Conservation (phyloP, 2,797 vertebrate genomes). For the Gymnothorax javanicus region DNA sequence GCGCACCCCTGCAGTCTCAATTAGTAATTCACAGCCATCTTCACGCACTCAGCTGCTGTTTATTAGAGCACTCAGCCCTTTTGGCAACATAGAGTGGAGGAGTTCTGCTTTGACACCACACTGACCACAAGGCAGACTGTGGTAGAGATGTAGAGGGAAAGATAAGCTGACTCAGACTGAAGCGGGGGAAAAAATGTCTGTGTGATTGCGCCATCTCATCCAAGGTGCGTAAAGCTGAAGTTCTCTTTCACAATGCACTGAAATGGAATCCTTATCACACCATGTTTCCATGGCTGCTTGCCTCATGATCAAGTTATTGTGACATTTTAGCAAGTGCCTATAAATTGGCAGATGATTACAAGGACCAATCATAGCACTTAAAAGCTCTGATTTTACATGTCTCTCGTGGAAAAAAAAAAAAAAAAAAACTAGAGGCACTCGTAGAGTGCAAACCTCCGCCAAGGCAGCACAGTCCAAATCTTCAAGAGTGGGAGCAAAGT, state of each 20-base stretch:
- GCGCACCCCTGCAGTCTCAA: neutral
- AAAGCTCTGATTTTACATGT: slow-evolving; percentile 32
- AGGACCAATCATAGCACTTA: neutral
- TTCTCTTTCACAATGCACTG: neutral
- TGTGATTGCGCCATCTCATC: neutral
- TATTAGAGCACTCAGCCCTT: neutral
- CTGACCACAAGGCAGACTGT: neutral
- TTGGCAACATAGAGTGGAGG: neutral
- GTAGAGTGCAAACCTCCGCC: too few species aligned
- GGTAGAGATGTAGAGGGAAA: neutral
- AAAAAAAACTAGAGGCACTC: too few species aligned
- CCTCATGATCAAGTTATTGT: neutral
- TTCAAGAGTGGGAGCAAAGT: too few species aligned
- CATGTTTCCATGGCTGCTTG: too few species aligned
- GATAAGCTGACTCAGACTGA: neutral
- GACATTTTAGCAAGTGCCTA: neutral
- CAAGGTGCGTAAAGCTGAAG: neutral
- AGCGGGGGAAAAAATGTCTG: neutral
- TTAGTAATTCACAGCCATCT: slow-evolving; percentile 15
- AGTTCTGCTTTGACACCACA: neutral
- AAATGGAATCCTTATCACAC: neutral
- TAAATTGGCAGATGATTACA: neutral
- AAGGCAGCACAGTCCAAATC: too few species aligned
- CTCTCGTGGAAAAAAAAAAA: neutral
- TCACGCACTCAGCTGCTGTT: neutral